Base-by-base conservation (phyloP, 2,888 invertebrate species). In the Ormyrus labotus region DNA sequence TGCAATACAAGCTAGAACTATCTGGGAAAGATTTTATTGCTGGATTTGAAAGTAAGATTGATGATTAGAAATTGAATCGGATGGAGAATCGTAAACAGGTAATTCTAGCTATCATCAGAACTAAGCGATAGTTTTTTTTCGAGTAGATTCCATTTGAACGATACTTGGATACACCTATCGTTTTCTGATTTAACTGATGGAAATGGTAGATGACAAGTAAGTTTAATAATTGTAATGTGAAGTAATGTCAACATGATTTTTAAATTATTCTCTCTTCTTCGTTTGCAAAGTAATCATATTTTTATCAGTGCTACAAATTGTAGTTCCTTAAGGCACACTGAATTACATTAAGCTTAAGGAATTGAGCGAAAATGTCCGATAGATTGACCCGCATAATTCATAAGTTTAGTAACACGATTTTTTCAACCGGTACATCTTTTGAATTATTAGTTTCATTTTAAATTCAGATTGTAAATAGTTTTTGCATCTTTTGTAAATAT, bases 171-270 rank as follows among this genome's bases (percentile, higher is more conserved):
- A 80, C 76, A 80, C 75, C 80, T 80, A 80, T 80, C 80, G 75
- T 76, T 76, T 80, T 80, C 80, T 77, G 63, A 81, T 69, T 78
- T 73, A 60, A 77, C 73, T 77, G 77, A 77, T 70, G 81, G 81
- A 81, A 77, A 81, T 81, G 77, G 75, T 80, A 76, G 80, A 76
- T 77, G 64, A 73, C 81, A 81, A 81, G 81, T 81, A 81, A 81
- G 77, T 81, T 73, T 77, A 58, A 80, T 60, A 64, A 74, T 63
- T 78, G 71, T 80, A 76, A 76, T 80, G 77, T 74, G 74, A 74
- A 58, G 76, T 67, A 53, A 70, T 73, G 74, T 64, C 58, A 71
- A 80, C 55, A 76, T 60, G 58, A 70, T 80, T 70, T 70, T 72
- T 73, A 48, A 64, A 70, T 47, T 58, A 68, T 57, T 68, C 48